These are phyloP conservation scores for Morpho helenor DNA, from an alignment of 2,888 invertebrate species.

Conservation along the genomic window DNA sequence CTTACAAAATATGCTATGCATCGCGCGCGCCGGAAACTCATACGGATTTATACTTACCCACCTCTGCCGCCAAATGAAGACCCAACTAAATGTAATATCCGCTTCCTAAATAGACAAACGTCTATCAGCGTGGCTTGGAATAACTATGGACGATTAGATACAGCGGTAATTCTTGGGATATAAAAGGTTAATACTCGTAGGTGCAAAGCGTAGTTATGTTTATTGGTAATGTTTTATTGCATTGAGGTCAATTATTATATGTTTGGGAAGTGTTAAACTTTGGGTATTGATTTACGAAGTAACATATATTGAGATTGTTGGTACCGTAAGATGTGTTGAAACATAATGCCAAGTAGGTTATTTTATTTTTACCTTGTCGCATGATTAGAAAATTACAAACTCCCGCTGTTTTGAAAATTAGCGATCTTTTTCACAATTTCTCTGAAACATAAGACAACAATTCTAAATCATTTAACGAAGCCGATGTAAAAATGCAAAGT, in stretches of 20 bases:
- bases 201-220: slow-evolving; percentile 13
- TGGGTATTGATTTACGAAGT: neutral
- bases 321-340: too few species aligned
- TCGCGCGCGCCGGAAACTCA: slow-evolving; percentile 67
- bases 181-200: slow-evolving; percentile 16
- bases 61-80: slow-evolving; percentile 76
- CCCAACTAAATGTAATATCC: slow-evolving; percentile 77
- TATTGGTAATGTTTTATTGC: slow-evolving; percentile 18
- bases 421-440: too few species aligned
- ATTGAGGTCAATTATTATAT: slow-evolving; percentile 3
- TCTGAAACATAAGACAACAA: too few species aligned
- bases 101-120: slow-evolving; percentile 79
- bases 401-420: too few species aligned
- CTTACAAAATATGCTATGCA: slow-evolving; percentile 75
- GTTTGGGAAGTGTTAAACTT: neutral
- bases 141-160: slow-evolving; percentile 72
- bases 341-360: too few species aligned
- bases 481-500: too few species aligned
- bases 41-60: slow-evolving; percentile 72
- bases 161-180: slow-evolving; percentile 35
- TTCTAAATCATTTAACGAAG: too few species aligned
- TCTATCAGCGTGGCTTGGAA: slow-evolving; percentile 73
- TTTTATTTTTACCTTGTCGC: too few species aligned
- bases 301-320: neutral
- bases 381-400: too few species aligned